Percentiles rank a stretch among this genome's conserved stretches.
These are phyloP conservation scores for Laterallus jamaicensis DNA, from an alignment of 2,113 vertebrate species.

Conservation along the genomic window DNA sequence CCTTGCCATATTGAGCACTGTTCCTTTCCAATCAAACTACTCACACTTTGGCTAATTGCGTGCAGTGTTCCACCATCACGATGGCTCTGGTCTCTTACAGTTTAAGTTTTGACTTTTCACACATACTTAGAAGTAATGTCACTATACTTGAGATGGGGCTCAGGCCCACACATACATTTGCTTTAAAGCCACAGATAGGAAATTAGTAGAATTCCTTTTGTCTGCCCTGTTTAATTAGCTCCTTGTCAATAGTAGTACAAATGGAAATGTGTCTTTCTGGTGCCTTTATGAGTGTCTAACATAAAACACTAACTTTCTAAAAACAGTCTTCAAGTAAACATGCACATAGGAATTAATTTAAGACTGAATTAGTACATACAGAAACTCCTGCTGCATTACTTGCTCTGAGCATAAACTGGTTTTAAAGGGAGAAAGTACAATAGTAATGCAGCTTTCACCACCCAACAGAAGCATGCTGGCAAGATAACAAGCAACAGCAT, in stretches of 20 bases:
- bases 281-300: neutral
- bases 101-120: neutral
- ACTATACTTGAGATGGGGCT: neutral
- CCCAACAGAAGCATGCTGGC: neutral
- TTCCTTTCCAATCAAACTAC: neutral
- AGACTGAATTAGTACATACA: neutral
- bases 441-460: neutral
- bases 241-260: neutral
- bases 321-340: neutral
- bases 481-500: neutral
- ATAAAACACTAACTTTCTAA: neutral
- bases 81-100: neutral
- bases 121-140: neutral
- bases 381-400: neutral
- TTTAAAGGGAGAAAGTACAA: neutral
- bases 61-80: neutral
- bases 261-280: neutral
- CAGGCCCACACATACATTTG: neutral
- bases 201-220: neutral
- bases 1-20: neutral
- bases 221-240: neutral
- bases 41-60: no score
- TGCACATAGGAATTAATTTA: neutral
- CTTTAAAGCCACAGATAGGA: neutral
- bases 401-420: neutral